These are phyloP conservation scores for Vimba vimba DNA, from an alignment of 2,113 vertebrate genomes.

Conservation along the genomic window DNA sequence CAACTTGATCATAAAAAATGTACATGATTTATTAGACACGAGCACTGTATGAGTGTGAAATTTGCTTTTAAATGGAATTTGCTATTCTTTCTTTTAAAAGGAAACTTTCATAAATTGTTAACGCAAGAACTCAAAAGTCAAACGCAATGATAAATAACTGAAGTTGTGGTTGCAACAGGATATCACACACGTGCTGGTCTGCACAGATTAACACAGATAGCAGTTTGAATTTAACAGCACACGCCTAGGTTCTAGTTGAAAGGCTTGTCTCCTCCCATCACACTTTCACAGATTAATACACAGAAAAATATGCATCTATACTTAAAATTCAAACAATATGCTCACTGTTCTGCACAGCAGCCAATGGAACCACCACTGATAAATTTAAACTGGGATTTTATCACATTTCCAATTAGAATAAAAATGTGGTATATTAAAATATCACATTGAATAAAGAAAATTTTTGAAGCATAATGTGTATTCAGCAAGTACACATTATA, in stretches of 20 bases:
- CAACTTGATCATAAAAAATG: neutral
- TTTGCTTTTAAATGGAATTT: neutral
- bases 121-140: neutral
- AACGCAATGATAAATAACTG: neutral
- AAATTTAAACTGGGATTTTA: neutral
- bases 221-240: conserved; percentile 29
- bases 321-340: neutral
- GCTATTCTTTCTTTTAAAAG: neutral
- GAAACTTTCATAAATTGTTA: neutral
- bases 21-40: neutral
- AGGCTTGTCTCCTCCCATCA: neutral
- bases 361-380: neutral
- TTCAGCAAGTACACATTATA: neutral
- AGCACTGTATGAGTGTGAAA: neutral
- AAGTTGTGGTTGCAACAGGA: conserved; percentile 26
- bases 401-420: neutral
- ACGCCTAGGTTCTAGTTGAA: neutral
- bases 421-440: neutral
- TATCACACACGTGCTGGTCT: conserved; percentile 36
- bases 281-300: neutral
- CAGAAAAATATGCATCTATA: neutral
- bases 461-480: neutral
- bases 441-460: neutral
- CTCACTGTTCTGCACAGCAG: neutral
- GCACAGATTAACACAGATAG: conserved; percentile 55